Conservation (phyloP, 2,888 invertebrate species). For the Philereme transversata region DNA sequence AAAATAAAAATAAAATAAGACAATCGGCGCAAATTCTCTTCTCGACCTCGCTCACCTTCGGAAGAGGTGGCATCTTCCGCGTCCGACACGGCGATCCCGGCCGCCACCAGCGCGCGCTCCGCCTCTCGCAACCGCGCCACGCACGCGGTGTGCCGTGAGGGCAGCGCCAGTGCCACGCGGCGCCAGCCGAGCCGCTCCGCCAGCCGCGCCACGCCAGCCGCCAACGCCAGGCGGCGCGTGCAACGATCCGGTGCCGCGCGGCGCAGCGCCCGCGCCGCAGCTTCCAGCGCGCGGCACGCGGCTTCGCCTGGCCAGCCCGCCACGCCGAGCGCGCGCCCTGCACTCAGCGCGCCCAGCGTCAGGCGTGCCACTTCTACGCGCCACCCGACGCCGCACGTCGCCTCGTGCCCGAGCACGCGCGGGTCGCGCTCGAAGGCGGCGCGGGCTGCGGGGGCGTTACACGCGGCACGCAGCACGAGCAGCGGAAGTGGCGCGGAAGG, state of each 20-base stretch:
- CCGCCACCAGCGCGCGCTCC: constrained; percentile 46
- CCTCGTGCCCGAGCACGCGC: constrained; percentile 53
- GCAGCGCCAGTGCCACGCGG: constrained; percentile 45
- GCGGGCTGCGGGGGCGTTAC: constrained; percentile 39
- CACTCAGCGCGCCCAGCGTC: constrained; percentile 51
- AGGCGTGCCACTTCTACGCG: constrained; percentile 48
- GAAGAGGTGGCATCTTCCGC: constrained; percentile 37
- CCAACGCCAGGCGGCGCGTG: constrained; percentile 44
- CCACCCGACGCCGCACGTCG: constrained; percentile 62
- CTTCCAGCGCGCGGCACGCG: constrained; percentile 49
- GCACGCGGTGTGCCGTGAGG: constrained; percentile 45
- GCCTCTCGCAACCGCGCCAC: constrained; percentile 44
- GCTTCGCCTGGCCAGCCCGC: constrained; percentile 51
- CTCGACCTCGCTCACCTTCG: constrained; percentile 46
- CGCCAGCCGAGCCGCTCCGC: constrained; percentile 56
- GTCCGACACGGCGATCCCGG: constrained; percentile 44
- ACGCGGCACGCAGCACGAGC: constrained; percentile 63
- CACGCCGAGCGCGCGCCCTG: constrained; percentile 44
- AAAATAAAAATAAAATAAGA: no score
- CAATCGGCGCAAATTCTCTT: not conserved
- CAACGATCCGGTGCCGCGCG: constrained; percentile 43
- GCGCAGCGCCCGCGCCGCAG: constrained; percentile 46
- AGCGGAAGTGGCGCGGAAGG: constrained; percentile 50
- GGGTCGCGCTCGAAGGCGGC: constrained; percentile 46
- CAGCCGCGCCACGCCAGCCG: constrained; percentile 47